Percentiles rank a stretch among this genome's conserved stretches.
Conservation (phyloP, 2,113 vertebrate genomes). For the Gobiocypris rarus region DNA sequence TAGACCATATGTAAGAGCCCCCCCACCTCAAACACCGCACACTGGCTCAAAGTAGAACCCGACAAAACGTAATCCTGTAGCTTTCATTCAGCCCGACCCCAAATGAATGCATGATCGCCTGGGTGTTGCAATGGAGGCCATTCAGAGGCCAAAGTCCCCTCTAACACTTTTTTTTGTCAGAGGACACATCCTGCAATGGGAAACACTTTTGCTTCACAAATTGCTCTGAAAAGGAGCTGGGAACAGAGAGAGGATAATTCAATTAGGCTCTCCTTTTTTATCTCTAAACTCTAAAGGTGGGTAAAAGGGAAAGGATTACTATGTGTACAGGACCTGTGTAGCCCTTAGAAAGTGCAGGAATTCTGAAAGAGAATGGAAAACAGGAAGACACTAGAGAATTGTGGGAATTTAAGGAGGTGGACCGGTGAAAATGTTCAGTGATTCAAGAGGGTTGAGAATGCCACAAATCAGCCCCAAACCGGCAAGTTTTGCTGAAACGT, state of each 20-base stretch:
- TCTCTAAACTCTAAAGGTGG: constrained; percentile 48
- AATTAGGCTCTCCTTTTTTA: constrained; percentile 74
- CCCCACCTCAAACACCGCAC: constrained; percentile 75
- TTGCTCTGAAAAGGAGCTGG: constrained; percentile 65
- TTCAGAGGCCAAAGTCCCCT: constrained; percentile 83
- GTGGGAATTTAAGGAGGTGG: constrained; percentile 19
- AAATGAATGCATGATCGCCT: constrained; percentile 90
- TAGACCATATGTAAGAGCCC: constrained; percentile 79
- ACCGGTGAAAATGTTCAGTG: not conserved
- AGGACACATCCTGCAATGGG: constrained; percentile 81
- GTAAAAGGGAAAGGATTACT: constrained; percentile 77
- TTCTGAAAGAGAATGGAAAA: constrained; percentile 62
- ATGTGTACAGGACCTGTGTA: constrained; percentile 83
- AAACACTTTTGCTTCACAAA: constrained; percentile 95
- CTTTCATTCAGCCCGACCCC: constrained; percentile 79
- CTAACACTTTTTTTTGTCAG: constrained; percentile 54
- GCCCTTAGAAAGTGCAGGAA: constrained; percentile 73
- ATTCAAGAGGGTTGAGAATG: not conserved
- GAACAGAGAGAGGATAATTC: constrained; percentile 86
- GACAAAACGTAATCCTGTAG: constrained; percentile 87
- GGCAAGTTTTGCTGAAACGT: not conserved
- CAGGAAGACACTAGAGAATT: constrained; percentile 4
- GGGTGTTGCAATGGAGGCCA: constrained; percentile 86
- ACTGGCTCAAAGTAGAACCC: constrained; percentile 73
- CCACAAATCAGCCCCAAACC: constrained; percentile 5